Base-by-base conservation (phyloP, 23 tunicate genomes). In the Clavelina lepadiformis region DNA sequence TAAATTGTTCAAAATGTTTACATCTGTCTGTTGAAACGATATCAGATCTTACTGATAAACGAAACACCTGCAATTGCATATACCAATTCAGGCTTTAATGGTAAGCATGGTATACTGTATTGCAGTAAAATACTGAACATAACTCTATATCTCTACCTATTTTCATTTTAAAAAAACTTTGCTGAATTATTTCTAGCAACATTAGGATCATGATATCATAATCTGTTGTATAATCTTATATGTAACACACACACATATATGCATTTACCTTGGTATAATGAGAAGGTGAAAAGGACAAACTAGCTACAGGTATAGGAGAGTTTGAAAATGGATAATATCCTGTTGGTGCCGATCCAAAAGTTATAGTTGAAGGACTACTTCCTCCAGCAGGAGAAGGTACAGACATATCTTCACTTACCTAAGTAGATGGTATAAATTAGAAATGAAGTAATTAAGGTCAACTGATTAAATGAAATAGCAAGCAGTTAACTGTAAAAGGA, bases 261-360 rank as follows among this genome's bases (percentile, higher is more conserved):
- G n/a, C 5, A 5, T 56, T 63, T 38, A 80, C 86, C 65, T 71
- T 61, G 34, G 79, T 24, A 15, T 51, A n/a, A 8, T 74, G 77
- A 2, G 86, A 29, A 8, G 86, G 86, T 7, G 86, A 80, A 31
- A 70, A 71, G 1, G 86, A 70, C 1, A 80, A 59, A 26, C 59
- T 62, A 13, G 78, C 64, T 46, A 61, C 77, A 1, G 86, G 78
- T 35, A 70, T 63, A 26, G 78, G 77, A 24, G 73, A 67, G 49
- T 33, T 71, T 5, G 78, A 66, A 32, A 80, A 62, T 3, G 57
- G 86, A 31, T 44, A 80, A 33, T 61, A 80, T 27, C 50, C 46
- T 33, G 69, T 63, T n/a, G 84, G 84, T 27, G 69, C 69, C 20
- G 69, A 74, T n/a, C 84, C 84, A 8, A 37, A 49, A 13, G 67